Evolutionary conservation across 2,797 vertebrate species (phyloP).

Genomic region (Gymnocypris eckloni): DNA sequence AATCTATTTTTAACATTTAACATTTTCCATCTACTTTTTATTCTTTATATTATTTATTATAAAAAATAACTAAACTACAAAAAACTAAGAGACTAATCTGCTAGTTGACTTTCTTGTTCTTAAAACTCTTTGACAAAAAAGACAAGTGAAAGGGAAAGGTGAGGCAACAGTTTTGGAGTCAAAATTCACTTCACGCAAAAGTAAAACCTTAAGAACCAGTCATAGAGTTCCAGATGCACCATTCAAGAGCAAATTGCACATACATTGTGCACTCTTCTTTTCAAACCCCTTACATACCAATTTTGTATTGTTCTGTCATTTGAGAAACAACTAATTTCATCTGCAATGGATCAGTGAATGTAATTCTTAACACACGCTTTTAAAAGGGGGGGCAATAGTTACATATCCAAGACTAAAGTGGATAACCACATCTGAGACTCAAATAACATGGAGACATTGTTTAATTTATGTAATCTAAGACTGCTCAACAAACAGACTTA

Average conservation of each 20-base stretch:
- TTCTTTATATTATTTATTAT: too few relatives aligned
- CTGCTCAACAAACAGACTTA: background rate
- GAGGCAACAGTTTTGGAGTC: background rate
- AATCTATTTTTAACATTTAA: too few relatives aligned
- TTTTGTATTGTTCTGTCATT: background rate
- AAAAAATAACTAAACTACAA: too few relatives aligned
- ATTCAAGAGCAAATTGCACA: background rate
- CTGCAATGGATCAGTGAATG: background rate
- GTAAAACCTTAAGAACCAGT: background rate
- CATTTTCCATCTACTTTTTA: too few relatives aligned
- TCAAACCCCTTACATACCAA: background rate
- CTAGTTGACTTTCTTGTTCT: too few relatives aligned
- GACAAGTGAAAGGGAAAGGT: background rate
- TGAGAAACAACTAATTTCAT: background rate
- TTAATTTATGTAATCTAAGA: background rate
- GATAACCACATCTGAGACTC: background rate
- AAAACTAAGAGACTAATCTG: too few relatives aligned
- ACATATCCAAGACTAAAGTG: background rate
- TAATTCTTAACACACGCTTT: background rate
- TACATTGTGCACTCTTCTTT: background rate
- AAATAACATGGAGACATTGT: conserved; percentile 3
- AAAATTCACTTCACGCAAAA: background rate
- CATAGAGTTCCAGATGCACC: background rate
- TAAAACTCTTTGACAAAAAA: too few relatives aligned
- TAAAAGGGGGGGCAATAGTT: background rate